A percentile compares a stretch with the other conserved stretches of the same genome.
Evolutionary conservation across 2,888 invertebrate species (phyloP).

Genomic region (Arrhopalites spinosus): DNA sequence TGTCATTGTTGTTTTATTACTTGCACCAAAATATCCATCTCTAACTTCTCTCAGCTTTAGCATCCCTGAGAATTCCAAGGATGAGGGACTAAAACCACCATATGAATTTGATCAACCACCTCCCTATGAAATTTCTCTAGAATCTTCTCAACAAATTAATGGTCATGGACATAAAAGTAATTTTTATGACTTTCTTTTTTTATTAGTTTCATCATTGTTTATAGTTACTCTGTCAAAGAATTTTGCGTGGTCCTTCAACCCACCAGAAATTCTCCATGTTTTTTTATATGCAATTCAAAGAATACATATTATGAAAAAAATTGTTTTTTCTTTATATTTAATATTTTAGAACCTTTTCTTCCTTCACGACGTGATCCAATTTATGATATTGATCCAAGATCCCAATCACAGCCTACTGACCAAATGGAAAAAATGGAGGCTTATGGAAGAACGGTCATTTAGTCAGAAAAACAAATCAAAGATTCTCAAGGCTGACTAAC

Average conservation of each 20-base stretch:
- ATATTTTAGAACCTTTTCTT: slow-evolving; percentile 36
- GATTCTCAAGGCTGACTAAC: no score
- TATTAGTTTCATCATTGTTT: neutral
- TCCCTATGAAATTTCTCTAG: slow-evolving; percentile 11
- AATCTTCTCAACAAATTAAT: neutral
- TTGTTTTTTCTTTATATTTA: neutral
- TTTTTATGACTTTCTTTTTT: slow-evolving; percentile 3
- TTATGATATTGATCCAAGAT: slow-evolving; percentile 44
- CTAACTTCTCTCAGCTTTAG: neutral
- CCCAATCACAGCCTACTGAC: neutral
- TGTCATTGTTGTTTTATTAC: slow-evolving; percentile 40
- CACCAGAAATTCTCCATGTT: no score
- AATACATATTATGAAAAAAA: neutral
- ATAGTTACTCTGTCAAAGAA: neutral
- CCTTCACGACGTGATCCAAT: slow-evolving; percentile 40
- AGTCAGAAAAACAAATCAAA: no score
- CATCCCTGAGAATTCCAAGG: neutral
- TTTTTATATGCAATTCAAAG: neutral
- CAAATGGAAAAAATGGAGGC: neutral
- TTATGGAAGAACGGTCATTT: no score
- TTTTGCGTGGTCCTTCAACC: no score
- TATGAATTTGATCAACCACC: neutral
- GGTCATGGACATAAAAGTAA: slow-evolving; percentile 2
- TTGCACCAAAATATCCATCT: slow-evolving; percentile 45
- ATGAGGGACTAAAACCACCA: neutral